Conservation (phyloP, 2,113 vertebrate species). For the Passerina amoena region DNA sequence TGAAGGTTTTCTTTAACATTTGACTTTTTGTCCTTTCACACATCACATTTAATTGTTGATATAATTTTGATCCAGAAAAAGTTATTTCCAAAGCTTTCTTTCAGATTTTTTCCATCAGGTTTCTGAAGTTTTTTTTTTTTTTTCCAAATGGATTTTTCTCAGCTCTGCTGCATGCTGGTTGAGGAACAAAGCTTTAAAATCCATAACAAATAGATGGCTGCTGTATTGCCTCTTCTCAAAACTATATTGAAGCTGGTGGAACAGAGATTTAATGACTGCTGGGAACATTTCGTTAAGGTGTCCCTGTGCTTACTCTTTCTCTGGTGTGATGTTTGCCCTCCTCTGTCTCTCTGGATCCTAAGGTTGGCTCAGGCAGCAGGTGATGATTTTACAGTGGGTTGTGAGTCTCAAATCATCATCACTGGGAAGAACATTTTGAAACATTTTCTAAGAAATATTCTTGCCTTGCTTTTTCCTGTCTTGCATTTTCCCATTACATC, state of each 20-base stretch:
- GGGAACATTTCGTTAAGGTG: neutral
- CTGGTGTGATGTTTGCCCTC: neutral
- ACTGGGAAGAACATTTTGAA: neutral
- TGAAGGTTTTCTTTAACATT: neutral
- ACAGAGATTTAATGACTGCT: neutral
- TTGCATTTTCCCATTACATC: neutral
- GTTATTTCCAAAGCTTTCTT: neutral
- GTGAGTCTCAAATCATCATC: neutral
- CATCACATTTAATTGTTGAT: neutral
- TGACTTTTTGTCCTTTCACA: neutral
- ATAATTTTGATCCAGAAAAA: neutral
- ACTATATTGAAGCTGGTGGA: neutral
- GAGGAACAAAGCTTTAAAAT: neutral
- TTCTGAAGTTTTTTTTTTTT: neutral
- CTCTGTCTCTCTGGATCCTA: neutral
- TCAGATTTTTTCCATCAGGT: neutral
- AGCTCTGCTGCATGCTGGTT: neutral
- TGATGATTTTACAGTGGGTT: neutral
- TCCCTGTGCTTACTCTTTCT: neutral
- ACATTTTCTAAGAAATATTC: neutral
- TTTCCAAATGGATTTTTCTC: neutral
- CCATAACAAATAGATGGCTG: neutral
- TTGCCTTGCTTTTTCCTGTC: neutral
- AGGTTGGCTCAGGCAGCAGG: neutral
- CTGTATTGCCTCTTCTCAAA: neutral